Conservation (phyloP, 2,888 invertebrate species). For the Blera fallax region DNA sequence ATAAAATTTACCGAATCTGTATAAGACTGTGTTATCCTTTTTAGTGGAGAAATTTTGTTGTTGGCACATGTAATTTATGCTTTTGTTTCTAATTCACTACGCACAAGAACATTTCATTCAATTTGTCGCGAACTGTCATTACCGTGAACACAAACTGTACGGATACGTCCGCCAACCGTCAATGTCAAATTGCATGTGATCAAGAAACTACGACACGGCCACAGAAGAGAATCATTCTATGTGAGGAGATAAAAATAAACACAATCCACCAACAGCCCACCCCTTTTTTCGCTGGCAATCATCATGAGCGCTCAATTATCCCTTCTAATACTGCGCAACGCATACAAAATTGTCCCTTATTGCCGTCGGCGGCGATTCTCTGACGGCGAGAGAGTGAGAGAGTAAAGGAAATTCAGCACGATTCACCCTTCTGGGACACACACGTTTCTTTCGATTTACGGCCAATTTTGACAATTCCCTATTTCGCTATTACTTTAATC, state of each 20-base stretch:
- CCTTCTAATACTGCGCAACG: constrained; percentile 65
- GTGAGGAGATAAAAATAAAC: constrained; percentile 65
- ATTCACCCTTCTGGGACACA: constrained; percentile 72
- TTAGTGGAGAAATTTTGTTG: background rate
- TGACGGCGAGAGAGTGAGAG: constrained; percentile 28
- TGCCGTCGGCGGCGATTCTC: background rate
- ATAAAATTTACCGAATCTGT: background rate
- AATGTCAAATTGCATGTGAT: constrained; percentile 81
- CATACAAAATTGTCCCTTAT: constrained; percentile 30
- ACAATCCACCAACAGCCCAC: constrained; percentile 65
- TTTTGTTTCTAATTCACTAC: background rate
- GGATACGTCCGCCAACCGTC: constrained; percentile 78
- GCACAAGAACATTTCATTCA: background rate
- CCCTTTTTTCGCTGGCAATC: constrained; percentile 65
- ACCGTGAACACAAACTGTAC: background rate
- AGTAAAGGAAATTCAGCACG: constrained; percentile 67
- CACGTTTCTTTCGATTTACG: constrained; percentile 15
- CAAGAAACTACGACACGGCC: constrained; percentile 79
- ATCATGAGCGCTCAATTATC: constrained; percentile 65
- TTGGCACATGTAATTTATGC: background rate
- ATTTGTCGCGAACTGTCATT: constrained; percentile 73
- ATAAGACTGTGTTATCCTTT: constrained; percentile 8
- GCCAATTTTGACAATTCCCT: constrained; percentile 70
- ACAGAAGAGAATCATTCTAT: constrained; percentile 62
- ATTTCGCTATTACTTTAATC: constrained; percentile 46